These are phyloP conservation scores for Merops nubicus DNA, from an alignment of 2,113 vertebrate species.

Conservation along the genomic window DNA sequence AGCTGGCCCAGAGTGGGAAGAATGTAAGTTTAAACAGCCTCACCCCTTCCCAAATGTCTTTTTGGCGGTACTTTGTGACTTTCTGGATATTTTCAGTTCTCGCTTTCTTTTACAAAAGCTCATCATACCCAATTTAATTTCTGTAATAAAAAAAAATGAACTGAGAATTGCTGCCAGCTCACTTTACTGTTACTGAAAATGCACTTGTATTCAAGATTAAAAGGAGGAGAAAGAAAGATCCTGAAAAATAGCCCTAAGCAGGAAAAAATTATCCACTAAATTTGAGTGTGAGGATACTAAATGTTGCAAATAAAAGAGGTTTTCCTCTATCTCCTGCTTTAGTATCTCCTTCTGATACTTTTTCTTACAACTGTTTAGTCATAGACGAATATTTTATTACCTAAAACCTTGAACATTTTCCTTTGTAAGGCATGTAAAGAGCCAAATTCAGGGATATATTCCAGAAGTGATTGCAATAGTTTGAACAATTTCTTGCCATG, in stretches of 20 bases:
- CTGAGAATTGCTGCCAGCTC: conserved; percentile 24
- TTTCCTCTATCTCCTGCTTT: not conserved
- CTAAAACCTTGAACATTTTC: not conserved
- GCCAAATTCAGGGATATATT: not conserved
- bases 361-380: not conserved
- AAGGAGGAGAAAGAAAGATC: not conserved
- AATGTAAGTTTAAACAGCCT: conserved; percentile 61
- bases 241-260: not conserved
- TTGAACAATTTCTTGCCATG: not conserved
- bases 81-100: conserved; percentile 67
- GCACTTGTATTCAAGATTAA: not conserved
- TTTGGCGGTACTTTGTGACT: conserved; percentile 39
- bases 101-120: conserved; percentile 47
- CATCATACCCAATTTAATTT: conserved; percentile 52
- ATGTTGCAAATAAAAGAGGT: not conserved
- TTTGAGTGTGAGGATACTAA: not conserved
- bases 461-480: not conserved
- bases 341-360: not conserved
- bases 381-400: not conserved
- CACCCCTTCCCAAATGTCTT: conserved; percentile 64
- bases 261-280: not conserved
- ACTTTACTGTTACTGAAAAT: conserved; percentile 27
- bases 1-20: conserved; percentile 53
- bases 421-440: not conserved
- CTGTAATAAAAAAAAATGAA: conserved; percentile 47